These are phyloP conservation scores for Mesembrinibis cayennensis DNA, from an alignment of 2,113 vertebrate species.

Conservation along the genomic window DNA sequence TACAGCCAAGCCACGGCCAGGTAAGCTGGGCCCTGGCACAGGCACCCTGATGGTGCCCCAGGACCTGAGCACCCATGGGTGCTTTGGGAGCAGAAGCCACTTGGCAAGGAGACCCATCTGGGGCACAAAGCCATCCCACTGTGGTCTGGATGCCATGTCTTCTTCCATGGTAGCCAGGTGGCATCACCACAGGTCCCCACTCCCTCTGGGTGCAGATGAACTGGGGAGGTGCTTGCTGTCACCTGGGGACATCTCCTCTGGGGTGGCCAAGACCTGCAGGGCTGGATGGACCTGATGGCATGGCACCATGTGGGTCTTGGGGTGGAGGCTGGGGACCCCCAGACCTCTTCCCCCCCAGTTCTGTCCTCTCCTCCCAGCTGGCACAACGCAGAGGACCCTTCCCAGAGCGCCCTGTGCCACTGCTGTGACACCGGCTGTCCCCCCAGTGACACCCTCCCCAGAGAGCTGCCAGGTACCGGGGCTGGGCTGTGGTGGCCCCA, in stretches of 20 bases:
- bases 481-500: background rate
- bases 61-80: fast-evolving
- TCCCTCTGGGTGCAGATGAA: background rate
- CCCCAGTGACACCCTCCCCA: fast-evolving
- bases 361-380: slow-evolving; percentile 19
- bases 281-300: background rate
- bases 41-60: background rate
- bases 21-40: background rate
- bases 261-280: background rate
- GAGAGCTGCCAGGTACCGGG: background rate
- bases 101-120: background rate
- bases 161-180: fast-evolving
- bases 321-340: background rate
- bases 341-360: fast-evolving
- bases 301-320: background rate
- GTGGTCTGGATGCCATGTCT: background rate
- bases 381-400: slow-evolving; percentile 7
- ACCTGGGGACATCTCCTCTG: background rate
- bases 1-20: background rate
- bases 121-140: background rate
- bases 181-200: background rate
- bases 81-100: background rate
- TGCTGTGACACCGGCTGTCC: background rate
- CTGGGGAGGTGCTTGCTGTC: background rate
- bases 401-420: background rate